These are phyloP conservation scores for Diadegma fenestrale DNA, from an alignment of 2,888 invertebrate species.

Conservation along the genomic window DNA sequence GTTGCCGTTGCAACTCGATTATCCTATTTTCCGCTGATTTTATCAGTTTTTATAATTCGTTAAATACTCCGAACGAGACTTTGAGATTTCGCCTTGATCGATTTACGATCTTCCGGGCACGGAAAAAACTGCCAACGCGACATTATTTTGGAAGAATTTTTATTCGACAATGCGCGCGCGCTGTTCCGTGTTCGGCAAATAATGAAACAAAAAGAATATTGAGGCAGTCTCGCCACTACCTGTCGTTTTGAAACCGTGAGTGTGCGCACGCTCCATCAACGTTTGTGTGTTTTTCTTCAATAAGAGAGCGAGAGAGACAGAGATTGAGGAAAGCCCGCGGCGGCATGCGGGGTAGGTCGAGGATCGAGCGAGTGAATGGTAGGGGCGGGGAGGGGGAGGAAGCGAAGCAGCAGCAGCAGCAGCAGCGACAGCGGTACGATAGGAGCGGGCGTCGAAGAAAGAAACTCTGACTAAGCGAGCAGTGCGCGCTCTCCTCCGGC, in stretches of 20 bases:
- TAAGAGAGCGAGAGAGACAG: constrained; percentile 7
- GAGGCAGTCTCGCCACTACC: constrained; percentile 19
- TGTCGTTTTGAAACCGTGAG: constrained; percentile 26
- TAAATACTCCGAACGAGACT: background rate
- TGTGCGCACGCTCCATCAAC: constrained; percentile 9
- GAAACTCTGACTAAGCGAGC: background rate
- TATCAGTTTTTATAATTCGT: background rate
- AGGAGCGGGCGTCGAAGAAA: background rate
- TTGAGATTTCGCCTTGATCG: background rate
- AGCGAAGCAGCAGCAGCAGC: constrained; percentile 38
- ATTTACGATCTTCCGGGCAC: background rate
- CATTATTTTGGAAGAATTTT: background rate
- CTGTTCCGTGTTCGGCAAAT: background rate
- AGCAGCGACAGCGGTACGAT: constrained; percentile 1
- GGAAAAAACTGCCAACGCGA: background rate
- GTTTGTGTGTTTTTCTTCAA: background rate
- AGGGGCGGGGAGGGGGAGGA: constrained; percentile 25
- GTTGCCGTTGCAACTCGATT: background rate
- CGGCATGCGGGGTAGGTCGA: constrained; percentile 27
- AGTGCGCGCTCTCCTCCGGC: constrained; percentile 6
- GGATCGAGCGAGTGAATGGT: constrained; percentile 32
- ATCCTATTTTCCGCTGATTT: background rate
- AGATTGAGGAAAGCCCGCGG: background rate
- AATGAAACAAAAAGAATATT: constrained; percentile 1
- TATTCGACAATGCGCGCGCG: background rate